phyloP scores from a whole-genome alignment of 2,113 vertebrate genomes.

The Cettia cetti region DNA sequence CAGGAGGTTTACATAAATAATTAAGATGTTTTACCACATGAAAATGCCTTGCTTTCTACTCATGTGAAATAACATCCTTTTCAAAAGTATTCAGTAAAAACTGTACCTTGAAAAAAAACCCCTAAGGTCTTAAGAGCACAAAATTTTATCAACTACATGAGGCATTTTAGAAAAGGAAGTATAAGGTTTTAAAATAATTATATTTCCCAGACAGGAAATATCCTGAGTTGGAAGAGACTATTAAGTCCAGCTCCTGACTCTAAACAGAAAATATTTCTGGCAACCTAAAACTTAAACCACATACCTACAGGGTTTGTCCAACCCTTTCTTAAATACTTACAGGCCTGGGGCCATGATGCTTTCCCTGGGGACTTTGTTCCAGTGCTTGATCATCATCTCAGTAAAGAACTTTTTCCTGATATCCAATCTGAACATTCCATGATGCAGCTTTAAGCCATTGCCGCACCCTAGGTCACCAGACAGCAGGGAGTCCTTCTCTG shows the following conservation, averaged over 20 bases:
- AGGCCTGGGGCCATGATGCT: background rate
- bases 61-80: background rate
- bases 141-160: background rate
- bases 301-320: background rate
- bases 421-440: background rate
- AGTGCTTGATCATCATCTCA: background rate
- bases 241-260: background rate
- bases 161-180: background rate
- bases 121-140: background rate
- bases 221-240: background rate
- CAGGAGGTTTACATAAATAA: background rate
- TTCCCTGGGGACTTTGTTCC: background rate
- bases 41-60: background rate
- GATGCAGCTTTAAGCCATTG: background rate
- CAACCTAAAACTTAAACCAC: background rate
- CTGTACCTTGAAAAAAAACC: background rate
- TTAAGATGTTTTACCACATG: background rate
- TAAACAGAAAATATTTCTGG: background rate
- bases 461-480: accelerated
- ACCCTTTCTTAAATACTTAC: background rate
- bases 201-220: background rate
- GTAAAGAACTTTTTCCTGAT: background rate
- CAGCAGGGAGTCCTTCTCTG: background rate
- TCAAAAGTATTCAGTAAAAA: background rate
- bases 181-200: background rate